Conservation (phyloP, 2,888 invertebrate genomes). For the Steinernema scapterisci region DNA sequence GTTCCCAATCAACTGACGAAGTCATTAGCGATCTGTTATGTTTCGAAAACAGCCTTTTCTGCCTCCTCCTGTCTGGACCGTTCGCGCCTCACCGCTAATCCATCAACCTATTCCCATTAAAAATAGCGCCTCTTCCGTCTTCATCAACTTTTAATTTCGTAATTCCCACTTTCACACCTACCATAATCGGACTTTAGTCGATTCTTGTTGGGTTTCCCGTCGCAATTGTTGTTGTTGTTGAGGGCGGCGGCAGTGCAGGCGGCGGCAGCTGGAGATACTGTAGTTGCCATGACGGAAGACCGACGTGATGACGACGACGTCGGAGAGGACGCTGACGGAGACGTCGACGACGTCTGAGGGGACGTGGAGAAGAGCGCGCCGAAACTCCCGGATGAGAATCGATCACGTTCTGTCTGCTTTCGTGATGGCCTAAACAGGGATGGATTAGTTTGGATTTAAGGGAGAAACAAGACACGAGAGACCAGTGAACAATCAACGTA, state of each 20-base stretch:
- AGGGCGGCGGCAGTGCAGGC: too few species aligned
- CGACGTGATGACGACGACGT: constrained; percentile 18
- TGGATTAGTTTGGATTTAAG: background rate
- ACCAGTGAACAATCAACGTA: too few species aligned
- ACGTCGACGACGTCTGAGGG: constrained; percentile 16
- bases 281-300: constrained; percentile 14
- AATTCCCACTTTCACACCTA: background rate
- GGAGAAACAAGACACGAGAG: too few species aligned
- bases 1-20: too few species aligned
- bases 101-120: background rate
- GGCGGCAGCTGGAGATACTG: background rate
- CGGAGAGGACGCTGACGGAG: constrained; percentile 8
- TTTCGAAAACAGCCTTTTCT: too few species aligned
- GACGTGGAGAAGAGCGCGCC: constrained; percentile 20
- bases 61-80: background rate
- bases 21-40: background rate
- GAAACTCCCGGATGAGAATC: background rate
- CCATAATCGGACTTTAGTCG: constrained; percentile 8
- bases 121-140: background rate
- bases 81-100: background rate
- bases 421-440: background rate
- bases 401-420: constrained; percentile 12
- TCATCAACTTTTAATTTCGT: background rate
- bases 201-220: constrained; percentile 3
- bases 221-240: background rate